Evolutionary conservation across 92 coral and sea anemone genomes (phyloP), one percentile per base, ranked within the genome.

Genomic region (Palythoa grandis): DNA sequence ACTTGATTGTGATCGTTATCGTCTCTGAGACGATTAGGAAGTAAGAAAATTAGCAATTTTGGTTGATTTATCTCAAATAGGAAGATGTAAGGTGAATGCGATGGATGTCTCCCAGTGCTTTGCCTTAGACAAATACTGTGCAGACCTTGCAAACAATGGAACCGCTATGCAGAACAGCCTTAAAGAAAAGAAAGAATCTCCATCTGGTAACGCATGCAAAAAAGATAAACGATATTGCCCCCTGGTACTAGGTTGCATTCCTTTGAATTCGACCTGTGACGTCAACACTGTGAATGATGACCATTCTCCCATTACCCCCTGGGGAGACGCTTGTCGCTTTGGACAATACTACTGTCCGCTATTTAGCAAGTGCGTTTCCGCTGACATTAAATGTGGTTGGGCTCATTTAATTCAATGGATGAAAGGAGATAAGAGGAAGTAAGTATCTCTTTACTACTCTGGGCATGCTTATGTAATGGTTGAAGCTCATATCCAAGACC

Each of bases 271-370:
- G 4, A 80, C 74, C 0, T 80, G 85, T 66, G 74, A 80, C 61
- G 14, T 80, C 58, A 65, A 65, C 10, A 38, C 85, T 1, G 40
- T 65, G 24, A 80, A 80, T 16, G 57, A 80, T 13, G 85, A 80
- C 14, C 20, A 65, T 13, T 22, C 74, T 8, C 85, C 85, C 40
- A 68, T 80, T 5, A 80, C 85, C 60, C 85, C 85, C 47, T 80
- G 85, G 85, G 85, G 85, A 15, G 72, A 80, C 17, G 85, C 85
- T 19, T 80, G 85, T 68, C 57, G 25, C 19, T 80, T 80, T 47
- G 85, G 85, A 2, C 15, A 80, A 16, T 80, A 80, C 85, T 80
- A 80, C 43, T 80, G 85, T 40, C 61, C 85, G 0, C 58, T 80
- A 58, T 80, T 80, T 13, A 70, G 74, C 16, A 43, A 65, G 61